Evolutionary conservation across 2,113 vertebrate species (phyloP).

Genomic region (Solea solea): DNA sequence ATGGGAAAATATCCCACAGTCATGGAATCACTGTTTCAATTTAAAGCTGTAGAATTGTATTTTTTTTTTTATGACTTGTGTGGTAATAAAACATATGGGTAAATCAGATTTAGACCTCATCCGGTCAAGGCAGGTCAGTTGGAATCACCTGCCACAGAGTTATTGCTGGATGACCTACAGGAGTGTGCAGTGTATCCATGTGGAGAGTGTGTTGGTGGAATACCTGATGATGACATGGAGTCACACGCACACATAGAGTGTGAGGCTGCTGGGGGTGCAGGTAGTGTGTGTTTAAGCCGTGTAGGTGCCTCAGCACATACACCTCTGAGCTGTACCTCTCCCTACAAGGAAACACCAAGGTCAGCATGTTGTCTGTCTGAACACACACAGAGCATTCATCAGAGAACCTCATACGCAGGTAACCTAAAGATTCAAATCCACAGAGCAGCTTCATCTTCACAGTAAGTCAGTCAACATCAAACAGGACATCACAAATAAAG

Average conservation of each 20-base stretch:
- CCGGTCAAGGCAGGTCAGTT: too few species aligned
- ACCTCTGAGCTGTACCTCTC: conserved; percentile 66
- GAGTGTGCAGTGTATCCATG: not conserved
- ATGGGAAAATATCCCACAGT: too few species aligned
- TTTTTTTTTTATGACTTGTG: too few species aligned
- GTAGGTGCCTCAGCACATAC: conserved; percentile 60
- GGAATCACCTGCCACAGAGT: not conserved
- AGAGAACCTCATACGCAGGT: too few species aligned
- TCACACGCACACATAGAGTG: conserved; percentile 25
- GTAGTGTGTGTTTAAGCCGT: conserved; percentile 60
- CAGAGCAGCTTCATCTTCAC: too few species aligned
- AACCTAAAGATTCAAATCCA: too few species aligned
- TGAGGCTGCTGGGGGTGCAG: conserved; percentile 43
- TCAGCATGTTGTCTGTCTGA: conserved; percentile 43
- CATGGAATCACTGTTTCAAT: too few species aligned
- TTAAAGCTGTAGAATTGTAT: too few species aligned
- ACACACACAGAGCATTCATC: not conserved
- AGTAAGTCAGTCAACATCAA: too few species aligned
- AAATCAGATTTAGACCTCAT: too few species aligned
- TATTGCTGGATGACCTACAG: not conserved
- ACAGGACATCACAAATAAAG: too few species aligned
- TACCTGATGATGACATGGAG: conserved; percentile 43
- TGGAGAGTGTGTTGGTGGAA: conserved; percentile 40
- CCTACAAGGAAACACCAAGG: conserved; percentile 72
- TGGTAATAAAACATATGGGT: too few species aligned